These are phyloP conservation scores for Lepus townsendii DNA, from an alignment of 2,797 vertebrate genomes.

Conservation along the genomic window DNA sequence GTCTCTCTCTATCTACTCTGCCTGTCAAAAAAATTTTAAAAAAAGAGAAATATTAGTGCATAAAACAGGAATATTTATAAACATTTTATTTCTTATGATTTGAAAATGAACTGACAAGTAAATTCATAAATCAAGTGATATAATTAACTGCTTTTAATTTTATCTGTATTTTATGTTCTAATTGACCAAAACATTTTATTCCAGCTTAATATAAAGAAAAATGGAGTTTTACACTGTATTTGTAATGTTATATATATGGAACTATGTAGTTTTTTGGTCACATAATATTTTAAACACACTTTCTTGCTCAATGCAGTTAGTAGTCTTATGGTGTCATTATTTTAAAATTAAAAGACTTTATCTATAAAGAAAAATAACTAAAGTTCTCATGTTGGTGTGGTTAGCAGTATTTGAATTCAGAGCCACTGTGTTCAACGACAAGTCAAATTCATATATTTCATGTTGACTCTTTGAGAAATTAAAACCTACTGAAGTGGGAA, in stretches of 20 bases:
- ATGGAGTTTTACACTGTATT: background rate
- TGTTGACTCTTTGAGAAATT: background rate
- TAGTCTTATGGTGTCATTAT: background rate
- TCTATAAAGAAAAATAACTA: background rate
- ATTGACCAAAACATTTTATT: background rate
- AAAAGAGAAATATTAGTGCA: too few species aligned
- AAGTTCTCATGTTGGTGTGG: background rate
- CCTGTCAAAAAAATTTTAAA: too few species aligned
- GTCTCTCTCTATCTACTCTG: too few species aligned
- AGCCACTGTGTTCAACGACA: background rate
- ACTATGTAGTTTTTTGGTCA: background rate
- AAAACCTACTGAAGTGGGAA: background rate
- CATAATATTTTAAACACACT: background rate
- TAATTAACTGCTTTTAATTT: slow-evolving; percentile 10
- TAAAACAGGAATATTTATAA: background rate
- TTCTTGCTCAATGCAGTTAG: background rate
- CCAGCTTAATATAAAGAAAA: background rate
- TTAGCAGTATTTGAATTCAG: background rate
- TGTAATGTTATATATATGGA: background rate
- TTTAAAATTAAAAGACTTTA: background rate
- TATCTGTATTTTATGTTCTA: background rate
- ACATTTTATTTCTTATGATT: background rate
- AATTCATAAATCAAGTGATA: background rate
- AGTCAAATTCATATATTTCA: background rate
- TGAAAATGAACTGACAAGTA: background rate